Conservation (phyloP, 2,888 invertebrate genomes). For the Trisateles emortualis region DNA sequence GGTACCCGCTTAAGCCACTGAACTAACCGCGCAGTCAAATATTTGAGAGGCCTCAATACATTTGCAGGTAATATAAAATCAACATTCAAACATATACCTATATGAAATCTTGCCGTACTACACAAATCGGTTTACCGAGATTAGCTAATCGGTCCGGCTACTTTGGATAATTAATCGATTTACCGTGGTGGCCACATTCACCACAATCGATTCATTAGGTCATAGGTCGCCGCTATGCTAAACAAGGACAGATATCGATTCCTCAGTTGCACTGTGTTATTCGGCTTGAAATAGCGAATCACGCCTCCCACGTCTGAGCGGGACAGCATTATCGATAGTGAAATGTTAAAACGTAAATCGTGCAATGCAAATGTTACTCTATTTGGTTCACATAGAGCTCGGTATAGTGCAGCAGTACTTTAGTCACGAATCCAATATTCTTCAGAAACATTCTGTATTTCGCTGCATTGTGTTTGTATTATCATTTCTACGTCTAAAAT, state of each 20-base stretch:
- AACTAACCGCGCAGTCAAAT: background rate
- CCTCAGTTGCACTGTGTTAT: constrained; percentile 69
- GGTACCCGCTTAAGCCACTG: no score
- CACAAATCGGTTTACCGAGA: constrained; percentile 51
- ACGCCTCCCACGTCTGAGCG: constrained; percentile 79
- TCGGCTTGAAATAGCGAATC: constrained; percentile 80
- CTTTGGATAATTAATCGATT: constrained; percentile 76
- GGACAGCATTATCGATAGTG: constrained; percentile 79
- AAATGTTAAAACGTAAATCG: constrained; percentile 70
- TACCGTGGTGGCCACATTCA: constrained; percentile 76
- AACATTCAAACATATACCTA: constrained; percentile 19
- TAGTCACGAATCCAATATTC: constrained; percentile 78
- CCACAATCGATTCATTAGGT: constrained; percentile 81
- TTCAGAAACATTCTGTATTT: constrained; percentile 74
- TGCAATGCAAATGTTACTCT: constrained; percentile 71
- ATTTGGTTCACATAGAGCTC: constrained; percentile 58
- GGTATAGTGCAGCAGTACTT: constrained; percentile 47
- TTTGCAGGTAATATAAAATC: constrained; percentile 12
- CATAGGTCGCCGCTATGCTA: constrained; percentile 78
- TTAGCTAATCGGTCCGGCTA: constrained; percentile 64
- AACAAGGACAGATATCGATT: constrained; percentile 77
- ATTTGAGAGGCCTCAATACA: background rate
- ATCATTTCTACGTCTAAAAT: constrained; percentile 61
- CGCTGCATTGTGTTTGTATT: constrained; percentile 75
- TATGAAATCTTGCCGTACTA: constrained; percentile 23